Conservation (phyloP, 23 tunicate species). For the Phallusia fumigata region DNA sequence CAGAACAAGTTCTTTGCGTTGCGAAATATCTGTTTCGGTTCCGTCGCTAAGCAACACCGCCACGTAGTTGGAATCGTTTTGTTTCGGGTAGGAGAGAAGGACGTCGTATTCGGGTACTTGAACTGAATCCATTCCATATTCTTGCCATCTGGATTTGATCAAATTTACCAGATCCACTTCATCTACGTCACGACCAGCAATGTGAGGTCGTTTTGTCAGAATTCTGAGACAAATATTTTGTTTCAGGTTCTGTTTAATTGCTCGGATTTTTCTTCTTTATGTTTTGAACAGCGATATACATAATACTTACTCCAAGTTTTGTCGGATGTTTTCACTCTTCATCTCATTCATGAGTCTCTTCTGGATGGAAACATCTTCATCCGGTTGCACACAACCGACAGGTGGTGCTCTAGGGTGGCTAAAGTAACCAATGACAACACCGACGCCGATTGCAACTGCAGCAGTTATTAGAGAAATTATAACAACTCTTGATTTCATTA, state of each 20-base stretch:
- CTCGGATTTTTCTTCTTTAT: neutral
- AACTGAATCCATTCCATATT: neutral
- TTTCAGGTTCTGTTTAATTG: neutral
- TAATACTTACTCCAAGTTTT: conserved; percentile 22
- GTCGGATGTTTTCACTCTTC: conserved; percentile 20
- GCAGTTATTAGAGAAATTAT: conserved; percentile 19
- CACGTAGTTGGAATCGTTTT: too few species aligned
- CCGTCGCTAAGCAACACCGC: too few species aligned
- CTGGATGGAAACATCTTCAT: conserved; percentile 14
- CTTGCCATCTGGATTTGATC: too few species aligned
- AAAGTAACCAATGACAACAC: conserved; percentile 48
- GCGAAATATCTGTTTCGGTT: too few species aligned
- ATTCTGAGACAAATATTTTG: too few species aligned
- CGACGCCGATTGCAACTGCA: conserved; percentile 34
- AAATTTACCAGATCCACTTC: too few species aligned
- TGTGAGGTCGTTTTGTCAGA: too few species aligned
- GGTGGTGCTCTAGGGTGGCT: conserved; percentile 12
- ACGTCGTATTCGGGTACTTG: too few species aligned
- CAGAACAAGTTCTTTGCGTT: too few species aligned
- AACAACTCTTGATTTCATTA: too few species aligned
- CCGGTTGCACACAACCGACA: conserved; percentile 12
- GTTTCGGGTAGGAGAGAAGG: too few species aligned
- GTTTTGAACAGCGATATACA: neutral
- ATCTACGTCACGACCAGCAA: too few species aligned
- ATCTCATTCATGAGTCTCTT: conserved; percentile 31